Percentiles rank a stretch among this genome's conserved stretches.
phyloP scores from a whole-genome alignment of 2,888 invertebrate genomes.

The Drosophila monieri region DNA sequence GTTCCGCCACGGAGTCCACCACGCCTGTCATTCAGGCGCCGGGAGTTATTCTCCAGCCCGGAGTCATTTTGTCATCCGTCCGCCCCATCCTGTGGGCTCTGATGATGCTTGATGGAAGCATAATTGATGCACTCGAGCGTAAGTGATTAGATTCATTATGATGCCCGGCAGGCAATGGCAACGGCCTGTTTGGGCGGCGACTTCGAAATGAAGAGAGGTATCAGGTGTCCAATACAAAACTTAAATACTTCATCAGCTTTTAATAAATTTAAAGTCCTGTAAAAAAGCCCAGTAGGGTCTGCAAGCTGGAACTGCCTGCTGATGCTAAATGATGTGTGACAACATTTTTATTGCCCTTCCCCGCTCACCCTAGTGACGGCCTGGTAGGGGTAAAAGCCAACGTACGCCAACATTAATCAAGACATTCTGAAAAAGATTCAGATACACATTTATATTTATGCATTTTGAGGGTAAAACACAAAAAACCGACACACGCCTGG shows the following conservation, averaged over 20 bases:
- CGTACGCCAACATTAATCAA: slow-evolving; percentile 78
- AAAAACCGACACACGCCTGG: slow-evolving; percentile 67
- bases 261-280: slow-evolving; percentile 37
- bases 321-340: slow-evolving; percentile 75
- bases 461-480: slow-evolving; percentile 71
- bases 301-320: slow-evolving; percentile 24
- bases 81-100: slow-evolving; percentile 31
- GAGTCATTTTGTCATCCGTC: slow-evolving; percentile 70
- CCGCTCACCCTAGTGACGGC: background rate
- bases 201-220: slow-evolving; percentile 11
- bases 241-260: slow-evolving; percentile 39
- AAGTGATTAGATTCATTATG: slow-evolving; percentile 84
- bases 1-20: slow-evolving; percentile 36
- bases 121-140: slow-evolving; percentile 84
- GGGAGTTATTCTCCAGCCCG: slow-evolving; percentile 15
- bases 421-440: slow-evolving; percentile 52
- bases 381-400: slow-evolving; percentile 68
- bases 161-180: slow-evolving; percentile 66
- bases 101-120: slow-evolving; percentile 79
- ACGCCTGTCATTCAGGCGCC: slow-evolving; percentile 57
- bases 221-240: slow-evolving; percentile 58
- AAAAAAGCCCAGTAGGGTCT: background rate
- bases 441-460: slow-evolving; percentile 63
- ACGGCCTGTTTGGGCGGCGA: slow-evolving; percentile 5
- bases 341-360: slow-evolving; percentile 67